Evolutionary conservation across 2,797 vertebrate genomes (phyloP), one percentile per base, ranked within the genome.

Genomic region (Sebastes kiyomatsui): DNA sequence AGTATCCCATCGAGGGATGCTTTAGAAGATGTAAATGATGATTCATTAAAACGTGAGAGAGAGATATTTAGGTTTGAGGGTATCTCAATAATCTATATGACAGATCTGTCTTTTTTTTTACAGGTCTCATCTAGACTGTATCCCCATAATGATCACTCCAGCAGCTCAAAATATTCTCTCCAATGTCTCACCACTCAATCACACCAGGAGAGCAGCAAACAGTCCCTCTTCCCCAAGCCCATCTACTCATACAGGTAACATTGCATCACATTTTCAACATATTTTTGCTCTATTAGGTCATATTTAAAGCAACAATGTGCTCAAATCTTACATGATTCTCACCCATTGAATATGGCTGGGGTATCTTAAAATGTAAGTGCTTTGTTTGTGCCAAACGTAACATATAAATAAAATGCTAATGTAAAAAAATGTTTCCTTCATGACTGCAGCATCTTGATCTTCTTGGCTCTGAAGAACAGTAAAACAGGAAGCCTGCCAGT

Each of bases 381-480:
- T 64, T 32, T 72, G 27, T 72, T 58, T 46, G 25, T 3, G 1
- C 6, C 14, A 28, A 9, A 59, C 28, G 2, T 54, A 46, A 12
- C 28, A 38, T 60, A 1, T 52, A 20, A 46, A n/a, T 25, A 22
- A 60, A 38, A 8, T 30, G 3, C 27, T 49, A 56, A 58, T 10
- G 20, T 65, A 1, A 68, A 14, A 67, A 20, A 49, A 23, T 32
- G 1, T 76, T 25, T 67, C 28, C 35, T 35, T 65, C 7, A 1
- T 88, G 49, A 30, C 77, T 86, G 54, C 92, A 99, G 99, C 94
- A 99, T 99, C 92, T 96, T 99, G 92, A 99, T 99, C 94, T 99
- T 99, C 93, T 97, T 99, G 98, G 98, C 99, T 72, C 94, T 99
- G 80, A 98, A 96, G 95, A 99, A 98, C 96, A 99, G 99, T 91